Evolutionary conservation across 2,888 invertebrate genomes (phyloP), one percentile per base, ranked within the genome.

Genomic region (Cryptocephalus moraei): DNA sequence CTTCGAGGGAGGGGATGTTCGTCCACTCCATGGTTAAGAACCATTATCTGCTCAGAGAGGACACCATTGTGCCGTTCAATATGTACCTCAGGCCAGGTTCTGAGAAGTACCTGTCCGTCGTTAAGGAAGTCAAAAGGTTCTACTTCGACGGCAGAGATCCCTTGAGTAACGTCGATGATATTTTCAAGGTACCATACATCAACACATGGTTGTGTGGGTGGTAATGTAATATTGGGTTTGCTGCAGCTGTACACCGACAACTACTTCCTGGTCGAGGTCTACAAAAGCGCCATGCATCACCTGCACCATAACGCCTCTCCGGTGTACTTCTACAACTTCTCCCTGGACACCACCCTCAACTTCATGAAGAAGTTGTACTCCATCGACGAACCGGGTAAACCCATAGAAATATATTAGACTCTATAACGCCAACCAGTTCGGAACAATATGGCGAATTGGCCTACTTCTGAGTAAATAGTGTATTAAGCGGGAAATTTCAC

Each of bases 1-100:
- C 60, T 38, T 55, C 59, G 6, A 58, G 59, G 45, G 70, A 71
- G 58, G 68, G 68, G 32, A 55, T 66, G 51, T 48, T 62, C 10
- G 50, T 61, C 11, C 50, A 52, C 45, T 39, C 48, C 1, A 31
- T 52, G 1, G 39, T 32, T 8, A 47, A 49, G 33, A 49, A 54
- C 44, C 41, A 47, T 44, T 32, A 48, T 40, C 36, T 57, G 48
- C 46, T 60, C 42, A 48, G 54, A 32, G 54, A 58, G 39, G 58
- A 62, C 48, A 51, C 50, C 9, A 14, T 57, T 1, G 43, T 62
- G 2, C 64, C 65, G 1, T 53, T 55, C 32, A 52, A 53, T 32
- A 50, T 65, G 32, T 54, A 58, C 43, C 46, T 62, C 39, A 47
- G 59, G 43, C 56, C 52, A 40, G 63, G 62, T 10, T 60, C 56